These are phyloP conservation scores for Denticeps clupeoides DNA, from an alignment of 2,797 vertebrate genomes.

Conservation along the genomic window DNA sequence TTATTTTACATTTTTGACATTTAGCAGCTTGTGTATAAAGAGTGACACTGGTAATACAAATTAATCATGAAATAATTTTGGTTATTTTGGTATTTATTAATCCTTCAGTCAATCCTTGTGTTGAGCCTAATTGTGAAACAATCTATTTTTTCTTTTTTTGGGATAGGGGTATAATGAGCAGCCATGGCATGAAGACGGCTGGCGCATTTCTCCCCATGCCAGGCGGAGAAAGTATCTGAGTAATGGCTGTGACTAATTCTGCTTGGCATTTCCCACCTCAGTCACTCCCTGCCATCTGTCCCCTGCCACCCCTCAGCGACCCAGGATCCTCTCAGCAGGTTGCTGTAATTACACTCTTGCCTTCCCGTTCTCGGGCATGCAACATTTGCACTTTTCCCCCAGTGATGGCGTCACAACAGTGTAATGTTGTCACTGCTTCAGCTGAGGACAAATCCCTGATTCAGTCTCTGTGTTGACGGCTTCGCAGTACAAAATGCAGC, in stretches of 20 bases:
- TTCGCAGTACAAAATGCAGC: no score
- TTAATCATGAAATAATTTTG: no score
- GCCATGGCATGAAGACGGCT: constrained; percentile 51
- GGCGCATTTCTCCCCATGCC: constrained; percentile 50
- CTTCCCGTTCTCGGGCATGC: background rate
- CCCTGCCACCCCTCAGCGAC: constrained; percentile 56
- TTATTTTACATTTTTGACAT: no score
- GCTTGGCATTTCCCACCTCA: constrained; percentile 54
- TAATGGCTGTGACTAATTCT: constrained; percentile 69
- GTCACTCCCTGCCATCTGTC: constrained; percentile 62
- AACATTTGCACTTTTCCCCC: background rate
- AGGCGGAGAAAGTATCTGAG: constrained; percentile 54
- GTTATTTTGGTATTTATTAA: no score
- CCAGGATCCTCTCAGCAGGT: constrained; percentile 53
- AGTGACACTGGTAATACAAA: no score
- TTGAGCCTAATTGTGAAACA: no score
- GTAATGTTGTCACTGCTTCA: no score
- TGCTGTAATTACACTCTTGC: constrained; percentile 40
- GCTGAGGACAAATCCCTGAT: no score
- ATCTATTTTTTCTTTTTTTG: constrained; percentile 23
- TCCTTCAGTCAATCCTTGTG: no score
- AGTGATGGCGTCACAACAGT: no score
- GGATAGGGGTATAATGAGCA: constrained; percentile 45
- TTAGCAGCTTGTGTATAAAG: no score
- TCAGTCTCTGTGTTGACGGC: no score